phyloP scores from a whole-genome alignment of 92 coral and sea anemone species.

The Ricordea florida region DNA sequence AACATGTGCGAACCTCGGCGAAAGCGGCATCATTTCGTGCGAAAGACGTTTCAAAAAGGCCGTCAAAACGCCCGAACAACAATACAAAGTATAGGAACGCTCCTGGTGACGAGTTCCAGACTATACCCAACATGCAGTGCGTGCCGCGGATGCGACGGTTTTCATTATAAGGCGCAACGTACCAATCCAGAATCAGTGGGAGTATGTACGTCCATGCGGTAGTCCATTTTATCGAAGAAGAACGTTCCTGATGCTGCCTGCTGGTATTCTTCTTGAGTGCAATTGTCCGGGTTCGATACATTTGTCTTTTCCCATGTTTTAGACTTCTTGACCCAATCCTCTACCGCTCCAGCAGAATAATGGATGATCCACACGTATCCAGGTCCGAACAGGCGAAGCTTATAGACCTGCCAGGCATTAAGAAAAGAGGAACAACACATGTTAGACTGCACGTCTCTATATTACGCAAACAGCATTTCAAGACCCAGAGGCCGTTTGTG shows the following conservation, averaged over 20 bases:
- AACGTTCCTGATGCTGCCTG: conserved; percentile 57
- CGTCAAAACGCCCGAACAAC: too few species aligned
- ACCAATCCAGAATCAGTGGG: conserved; percentile 85
- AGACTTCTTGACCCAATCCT: conserved; percentile 19
- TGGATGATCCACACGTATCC: conserved; percentile 88
- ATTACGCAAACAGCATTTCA: neutral
- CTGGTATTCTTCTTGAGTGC: conserved; percentile 48
- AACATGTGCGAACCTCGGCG: too few species aligned
- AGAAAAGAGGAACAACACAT: neutral
- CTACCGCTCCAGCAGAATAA: conserved; percentile 45
- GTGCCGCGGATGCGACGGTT: too few species aligned
- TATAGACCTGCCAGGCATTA: conserved; percentile 51
- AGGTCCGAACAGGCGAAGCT: conserved; percentile 75
- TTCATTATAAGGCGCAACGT: neutral
- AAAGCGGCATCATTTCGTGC: too few species aligned
- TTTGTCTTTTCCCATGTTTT: neutral
- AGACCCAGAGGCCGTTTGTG: too few species aligned
- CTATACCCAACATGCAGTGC: too few species aligned
- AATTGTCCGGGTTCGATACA: neutral
- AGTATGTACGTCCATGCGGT: conserved; percentile 40
- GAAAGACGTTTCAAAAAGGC: too few species aligned
- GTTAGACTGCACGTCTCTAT: neutral
- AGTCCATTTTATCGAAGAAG: conserved; percentile 22
- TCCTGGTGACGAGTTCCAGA: too few species aligned
- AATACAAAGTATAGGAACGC: too few species aligned